phyloP scores from a whole-genome alignment of 2,797 vertebrate species.

The Crenichthys baileyi region DNA sequence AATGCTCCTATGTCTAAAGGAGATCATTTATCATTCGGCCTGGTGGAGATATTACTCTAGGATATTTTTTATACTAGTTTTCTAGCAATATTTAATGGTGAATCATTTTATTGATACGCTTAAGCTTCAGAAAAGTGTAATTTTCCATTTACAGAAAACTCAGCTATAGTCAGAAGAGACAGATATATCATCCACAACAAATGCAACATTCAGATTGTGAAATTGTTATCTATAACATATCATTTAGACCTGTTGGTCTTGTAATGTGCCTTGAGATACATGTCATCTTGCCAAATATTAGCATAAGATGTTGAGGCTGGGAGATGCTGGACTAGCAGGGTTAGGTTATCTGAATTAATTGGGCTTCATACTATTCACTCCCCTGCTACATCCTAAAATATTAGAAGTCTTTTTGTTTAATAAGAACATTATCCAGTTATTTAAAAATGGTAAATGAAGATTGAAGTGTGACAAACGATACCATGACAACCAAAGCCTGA shows the following conservation, averaged over 20 bases:
- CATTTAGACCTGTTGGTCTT: not conserved
- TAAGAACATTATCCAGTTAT: too few species aligned
- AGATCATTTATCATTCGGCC: constrained; percentile 39
- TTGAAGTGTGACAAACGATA: too few species aligned
- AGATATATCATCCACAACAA: not conserved
- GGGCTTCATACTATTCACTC: too few species aligned
- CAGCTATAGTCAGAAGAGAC: not conserved
- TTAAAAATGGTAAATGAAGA: too few species aligned
- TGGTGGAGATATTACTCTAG: constrained; percentile 47
- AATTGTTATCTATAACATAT: not conserved
- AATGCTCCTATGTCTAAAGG: constrained; percentile 57
- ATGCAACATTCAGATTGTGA: not conserved
- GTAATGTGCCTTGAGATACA: too few species aligned
- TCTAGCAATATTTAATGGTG: not conserved
- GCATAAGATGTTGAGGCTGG: too few species aligned
- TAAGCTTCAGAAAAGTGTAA: not conserved
- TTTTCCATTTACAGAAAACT: not conserved
- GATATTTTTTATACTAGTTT: constrained; percentile 8
- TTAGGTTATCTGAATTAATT: too few species aligned
- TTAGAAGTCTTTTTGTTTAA: too few species aligned
- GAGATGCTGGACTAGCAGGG: too few species aligned
- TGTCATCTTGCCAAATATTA: too few species aligned
- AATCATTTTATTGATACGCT: not conserved
- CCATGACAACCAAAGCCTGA: too few species aligned
- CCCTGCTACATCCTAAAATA: too few species aligned